Evolutionary conservation across 2,888 invertebrate species (phyloP).

Genomic region (Pachydiplax longipennis): DNA sequence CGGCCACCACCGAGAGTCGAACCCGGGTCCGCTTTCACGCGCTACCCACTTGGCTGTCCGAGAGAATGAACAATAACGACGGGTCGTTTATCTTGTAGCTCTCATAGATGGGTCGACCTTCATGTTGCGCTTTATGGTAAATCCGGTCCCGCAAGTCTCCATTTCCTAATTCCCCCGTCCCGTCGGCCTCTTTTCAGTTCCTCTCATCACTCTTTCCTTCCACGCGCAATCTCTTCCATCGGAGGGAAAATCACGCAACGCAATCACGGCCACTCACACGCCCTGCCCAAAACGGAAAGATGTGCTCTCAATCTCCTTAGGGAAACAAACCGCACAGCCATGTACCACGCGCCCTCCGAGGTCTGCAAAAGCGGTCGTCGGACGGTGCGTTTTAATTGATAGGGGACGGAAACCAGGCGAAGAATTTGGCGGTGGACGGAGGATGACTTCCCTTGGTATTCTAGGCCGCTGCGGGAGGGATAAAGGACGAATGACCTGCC

Average conservation of each 20-base stretch:
- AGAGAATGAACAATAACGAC: too few species aligned
- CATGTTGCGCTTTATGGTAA: too few species aligned
- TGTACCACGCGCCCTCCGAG: not conserved
- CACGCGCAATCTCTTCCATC: not conserved
- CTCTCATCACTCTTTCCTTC: not conserved
- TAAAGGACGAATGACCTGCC: not conserved
- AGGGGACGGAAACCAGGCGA: not conserved
- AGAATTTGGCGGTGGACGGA: not conserved
- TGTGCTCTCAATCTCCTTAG: not conserved
- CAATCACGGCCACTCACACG: not conserved
- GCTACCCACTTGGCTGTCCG: too few species aligned
- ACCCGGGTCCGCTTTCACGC: too few species aligned
- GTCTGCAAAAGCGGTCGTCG: not conserved
- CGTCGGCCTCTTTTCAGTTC: not conserved
- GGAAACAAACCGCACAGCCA: not conserved
- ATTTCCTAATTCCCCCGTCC: not conserved
- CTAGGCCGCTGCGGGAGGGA: not conserved
- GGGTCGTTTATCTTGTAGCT: too few species aligned
- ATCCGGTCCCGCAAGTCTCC: not conserved
- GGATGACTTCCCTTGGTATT: not conserved
- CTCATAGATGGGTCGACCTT: too few species aligned
- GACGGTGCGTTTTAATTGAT: not conserved
- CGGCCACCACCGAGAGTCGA: too few species aligned
- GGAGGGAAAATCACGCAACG: not conserved
- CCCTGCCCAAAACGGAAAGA: not conserved